These are phyloP conservation scores for Eucidaris tribuloides DNA, from an alignment of 35 echinoderm and acorn worm genomes.

Conservation along the genomic window DNA sequence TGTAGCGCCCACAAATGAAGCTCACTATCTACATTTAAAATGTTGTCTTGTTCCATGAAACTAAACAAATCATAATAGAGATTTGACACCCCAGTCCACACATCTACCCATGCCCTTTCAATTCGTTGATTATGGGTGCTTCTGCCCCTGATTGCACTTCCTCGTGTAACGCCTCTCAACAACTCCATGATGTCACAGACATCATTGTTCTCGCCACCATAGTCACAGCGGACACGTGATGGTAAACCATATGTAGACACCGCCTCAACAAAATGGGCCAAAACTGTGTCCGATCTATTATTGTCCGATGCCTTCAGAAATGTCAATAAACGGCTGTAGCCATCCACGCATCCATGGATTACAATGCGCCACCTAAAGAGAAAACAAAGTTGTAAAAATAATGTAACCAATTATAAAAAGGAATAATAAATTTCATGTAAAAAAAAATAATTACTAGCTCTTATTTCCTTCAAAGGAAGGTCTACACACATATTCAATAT, in stretches of 20 bases:
- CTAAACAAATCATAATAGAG: slow-evolving; percentile 49
- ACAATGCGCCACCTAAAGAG: slow-evolving; percentile 49
- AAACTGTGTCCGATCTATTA: slow-evolving; percentile 17
- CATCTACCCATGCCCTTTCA: slow-evolving; percentile 42
- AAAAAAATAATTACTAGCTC: no score
- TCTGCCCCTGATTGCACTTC: slow-evolving; percentile 10
- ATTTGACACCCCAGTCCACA: slow-evolving; percentile 41
- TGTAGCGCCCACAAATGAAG: slow-evolving; percentile 26
- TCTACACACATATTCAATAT: no score
- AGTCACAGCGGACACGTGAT: slow-evolving; percentile 10
- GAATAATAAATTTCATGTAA: no score
- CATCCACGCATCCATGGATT: slow-evolving; percentile 45
- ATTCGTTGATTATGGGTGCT: slow-evolving; percentile 49
- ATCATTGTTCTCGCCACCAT: slow-evolving; percentile 35
- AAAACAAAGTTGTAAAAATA: no score
- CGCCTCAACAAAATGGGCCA: slow-evolving; percentile 15
- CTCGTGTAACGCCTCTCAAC: not conserved
- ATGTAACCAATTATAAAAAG: no score
- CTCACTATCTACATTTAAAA: slow-evolving; percentile 29
- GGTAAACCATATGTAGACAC: slow-evolving; percentile 12
- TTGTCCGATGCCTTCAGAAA: slow-evolving; percentile 33
- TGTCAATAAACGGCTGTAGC: not conserved
- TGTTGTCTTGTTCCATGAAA: not conserved
- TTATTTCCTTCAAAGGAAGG: no score
- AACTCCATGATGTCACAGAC: slow-evolving; percentile 33